These are phyloP conservation scores for Metopia argyrocephala DNA, from an alignment of 2,888 invertebrate genomes.

Conservation along the genomic window DNA sequence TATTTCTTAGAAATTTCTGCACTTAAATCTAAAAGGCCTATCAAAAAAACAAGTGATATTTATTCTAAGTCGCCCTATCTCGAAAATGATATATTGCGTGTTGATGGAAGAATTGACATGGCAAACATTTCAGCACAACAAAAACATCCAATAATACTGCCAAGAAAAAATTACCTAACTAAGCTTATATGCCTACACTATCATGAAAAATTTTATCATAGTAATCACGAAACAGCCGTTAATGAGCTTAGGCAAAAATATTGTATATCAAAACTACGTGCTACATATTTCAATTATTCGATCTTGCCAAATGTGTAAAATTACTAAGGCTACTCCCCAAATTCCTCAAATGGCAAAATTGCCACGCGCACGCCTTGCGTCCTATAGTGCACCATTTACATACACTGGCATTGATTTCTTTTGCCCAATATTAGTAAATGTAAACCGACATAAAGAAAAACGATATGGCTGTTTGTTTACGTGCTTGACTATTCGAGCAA, in stretches of 20 bases:
- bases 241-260: slow-evolving; percentile 24
- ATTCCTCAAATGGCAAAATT: slow-evolving; percentile 29
- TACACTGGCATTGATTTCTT: slow-evolving; percentile 9
- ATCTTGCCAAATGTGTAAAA: slow-evolving; percentile 39
- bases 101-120: slow-evolving; percentile 37
- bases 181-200: slow-evolving; percentile 18
- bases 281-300: background rate
- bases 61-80: slow-evolving; percentile 22
- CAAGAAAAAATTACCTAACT: slow-evolving; percentile 27
- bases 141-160: slow-evolving; percentile 52
- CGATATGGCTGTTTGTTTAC: slow-evolving; percentile 51
- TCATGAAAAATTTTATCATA: slow-evolving; percentile 28
- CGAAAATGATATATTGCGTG: slow-evolving; percentile 40
- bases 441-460: slow-evolving; percentile 31
- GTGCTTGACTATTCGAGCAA: slow-evolving; percentile 26
- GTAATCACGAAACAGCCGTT: slow-evolving; percentile 28
- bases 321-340: slow-evolving; percentile 6
- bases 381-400: slow-evolving; percentile 21
- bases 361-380: slow-evolving; percentile 3
- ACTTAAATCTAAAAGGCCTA: background rate
- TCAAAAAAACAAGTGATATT: slow-evolving; percentile 34
- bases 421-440: slow-evolving; percentile 34
- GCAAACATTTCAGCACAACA: slow-evolving; percentile 15
- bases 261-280: slow-evolving; percentile 25
- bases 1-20: slow-evolving; percentile 37